Conservation (phyloP, 2,888 invertebrate species). For the Cryptus armator region DNA sequence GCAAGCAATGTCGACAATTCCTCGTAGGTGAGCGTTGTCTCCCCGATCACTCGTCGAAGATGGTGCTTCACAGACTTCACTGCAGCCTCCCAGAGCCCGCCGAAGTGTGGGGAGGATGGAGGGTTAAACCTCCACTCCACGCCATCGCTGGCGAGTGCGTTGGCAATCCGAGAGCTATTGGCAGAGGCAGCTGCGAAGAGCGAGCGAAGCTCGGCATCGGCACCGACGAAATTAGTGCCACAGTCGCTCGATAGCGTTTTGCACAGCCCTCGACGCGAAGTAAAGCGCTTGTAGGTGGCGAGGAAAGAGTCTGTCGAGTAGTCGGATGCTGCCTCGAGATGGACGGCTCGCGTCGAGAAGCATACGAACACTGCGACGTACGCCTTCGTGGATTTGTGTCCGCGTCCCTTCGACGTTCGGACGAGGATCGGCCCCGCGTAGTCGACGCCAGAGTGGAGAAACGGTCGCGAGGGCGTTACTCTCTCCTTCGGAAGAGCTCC, state of each 20-base stretch:
- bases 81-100: constrained; percentile 76
- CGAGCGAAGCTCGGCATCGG: constrained; percentile 49
- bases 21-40: not conserved
- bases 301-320: constrained; percentile 69
- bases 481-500: constrained; percentile 22
- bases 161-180: not conserved
- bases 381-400: constrained; percentile 47
- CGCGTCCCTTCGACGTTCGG: not conserved
- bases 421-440: constrained; percentile 53
- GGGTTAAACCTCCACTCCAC: constrained; percentile 75
- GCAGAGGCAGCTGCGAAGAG: constrained; percentile 10
- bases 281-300: constrained; percentile 67
- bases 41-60: not conserved
- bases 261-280: constrained; percentile 62
- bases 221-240: constrained; percentile 73
- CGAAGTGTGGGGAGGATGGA: constrained; percentile 74
- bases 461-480: constrained; percentile 54
- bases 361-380: constrained; percentile 71
- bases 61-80: constrained; percentile 74
- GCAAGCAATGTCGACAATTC: not conserved
- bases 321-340: constrained; percentile 69
- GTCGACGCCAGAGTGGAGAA: constrained; percentile 64
- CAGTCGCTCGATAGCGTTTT: constrained; percentile 65
- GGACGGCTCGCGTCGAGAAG: constrained; percentile 66
- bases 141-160: constrained; percentile 53